Conservation (phyloP, 2,113 vertebrate genomes). For the Castor canadensis region DNA sequence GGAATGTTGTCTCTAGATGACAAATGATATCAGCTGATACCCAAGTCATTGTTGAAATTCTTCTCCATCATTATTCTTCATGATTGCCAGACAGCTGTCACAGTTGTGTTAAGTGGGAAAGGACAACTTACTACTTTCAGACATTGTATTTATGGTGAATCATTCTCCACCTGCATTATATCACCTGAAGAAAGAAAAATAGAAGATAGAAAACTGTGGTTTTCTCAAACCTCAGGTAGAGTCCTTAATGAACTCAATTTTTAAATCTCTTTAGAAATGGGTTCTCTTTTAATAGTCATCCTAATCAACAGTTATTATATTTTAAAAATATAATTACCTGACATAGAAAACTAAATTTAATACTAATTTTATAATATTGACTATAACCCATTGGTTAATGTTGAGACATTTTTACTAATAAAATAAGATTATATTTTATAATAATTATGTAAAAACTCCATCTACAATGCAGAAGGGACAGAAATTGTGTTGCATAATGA, state of each 20-base stretch:
- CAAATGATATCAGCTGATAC: conserved; percentile 11
- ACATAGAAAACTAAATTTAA: neutral
- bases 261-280: neutral
- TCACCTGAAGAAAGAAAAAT: neutral
- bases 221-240: neutral
- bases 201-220: neutral
- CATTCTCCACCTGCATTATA: neutral
- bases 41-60: conserved; percentile 24
- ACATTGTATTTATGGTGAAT: neutral
- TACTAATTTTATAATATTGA: neutral
- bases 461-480: neutral
- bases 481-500: too few relatives aligned
- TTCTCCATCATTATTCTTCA: conserved; percentile 34
- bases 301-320: neutral
- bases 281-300: neutral
- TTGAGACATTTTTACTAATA: neutral
- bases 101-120: neutral
- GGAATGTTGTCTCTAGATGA: neutral
- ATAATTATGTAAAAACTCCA: neutral
- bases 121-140: conserved; percentile 27
- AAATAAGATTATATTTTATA: neutral
- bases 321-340: neutral
- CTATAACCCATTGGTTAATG: neutral
- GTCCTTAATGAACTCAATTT: neutral
- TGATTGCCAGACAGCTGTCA: conserved; percentile 59